A percentile compares a stretch with the other conserved stretches of the same genome.
phyloP scores from a whole-genome alignment of 2,797 vertebrate species.

The Monodelphis domestica region DNA sequence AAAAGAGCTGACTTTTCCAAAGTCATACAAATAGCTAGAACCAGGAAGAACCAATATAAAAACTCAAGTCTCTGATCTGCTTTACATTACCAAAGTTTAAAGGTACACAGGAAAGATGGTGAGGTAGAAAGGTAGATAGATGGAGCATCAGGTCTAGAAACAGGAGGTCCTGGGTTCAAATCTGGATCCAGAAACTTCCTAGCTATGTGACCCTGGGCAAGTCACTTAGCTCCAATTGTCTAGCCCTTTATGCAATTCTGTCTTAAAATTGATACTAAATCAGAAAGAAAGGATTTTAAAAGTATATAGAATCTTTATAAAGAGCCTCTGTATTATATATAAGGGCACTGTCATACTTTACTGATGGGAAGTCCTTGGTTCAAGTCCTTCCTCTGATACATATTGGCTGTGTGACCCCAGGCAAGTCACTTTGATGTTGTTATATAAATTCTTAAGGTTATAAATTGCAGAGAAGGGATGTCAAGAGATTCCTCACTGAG shows the following conservation, averaged over 20 bases:
- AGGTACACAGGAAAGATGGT: too few species aligned
- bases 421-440: not conserved
- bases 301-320: not conserved
- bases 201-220: too few species aligned
- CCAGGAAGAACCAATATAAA: not conserved
- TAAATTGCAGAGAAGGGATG: not conserved
- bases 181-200: too few species aligned
- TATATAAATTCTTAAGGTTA: not conserved
- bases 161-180: too few species aligned
- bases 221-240: too few species aligned
- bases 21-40: not conserved
- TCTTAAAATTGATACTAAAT: too few species aligned
- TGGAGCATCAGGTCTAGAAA: too few species aligned
- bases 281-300: too few species aligned
- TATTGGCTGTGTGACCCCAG: not conserved
- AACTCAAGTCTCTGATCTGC: not conserved
- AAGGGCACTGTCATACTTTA: not conserved
- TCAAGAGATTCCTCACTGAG: not conserved
- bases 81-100: not conserved
- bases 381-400: not conserved
- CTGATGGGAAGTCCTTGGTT: not conserved
- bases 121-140: too few species aligned
- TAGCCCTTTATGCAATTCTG: too few species aligned
- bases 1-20: not conserved
- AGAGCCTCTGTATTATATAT: not conserved